phyloP scores from a whole-genome alignment of 2,888 invertebrate genomes.

The Pocota personata region DNA sequence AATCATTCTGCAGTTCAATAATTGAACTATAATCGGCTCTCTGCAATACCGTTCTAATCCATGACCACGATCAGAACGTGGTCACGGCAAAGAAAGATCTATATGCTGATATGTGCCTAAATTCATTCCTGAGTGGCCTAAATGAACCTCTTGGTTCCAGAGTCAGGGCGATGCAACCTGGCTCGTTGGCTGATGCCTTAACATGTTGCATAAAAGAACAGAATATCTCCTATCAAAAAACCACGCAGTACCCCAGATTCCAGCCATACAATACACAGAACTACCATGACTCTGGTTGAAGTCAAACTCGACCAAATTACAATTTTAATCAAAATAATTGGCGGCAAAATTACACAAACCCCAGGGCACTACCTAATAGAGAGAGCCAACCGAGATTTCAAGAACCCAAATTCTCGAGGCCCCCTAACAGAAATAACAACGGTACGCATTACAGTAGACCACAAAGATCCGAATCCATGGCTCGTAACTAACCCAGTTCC shows the following conservation, averaged over 20 bases:
- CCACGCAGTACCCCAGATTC: neutral
- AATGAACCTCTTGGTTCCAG: constrained; percentile 73
- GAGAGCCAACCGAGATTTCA: neutral
- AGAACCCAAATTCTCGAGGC: neutral
- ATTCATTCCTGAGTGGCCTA: constrained; percentile 70
- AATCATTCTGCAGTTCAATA: constrained; percentile 70
- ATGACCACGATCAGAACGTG: constrained; percentile 68
- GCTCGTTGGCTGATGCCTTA: constrained; percentile 31
- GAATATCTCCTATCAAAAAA: constrained; percentile 16
- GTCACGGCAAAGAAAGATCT: constrained; percentile 68
- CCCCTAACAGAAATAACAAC: neutral
- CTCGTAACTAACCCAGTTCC: neutral
- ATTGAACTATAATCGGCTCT: constrained; percentile 73
- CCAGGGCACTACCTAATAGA: neutral
- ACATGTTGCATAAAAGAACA: constrained; percentile 13
- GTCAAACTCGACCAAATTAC: neutral
- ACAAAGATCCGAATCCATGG: neutral
- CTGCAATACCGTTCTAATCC: constrained; percentile 69
- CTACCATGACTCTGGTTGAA: constrained; percentile 7
- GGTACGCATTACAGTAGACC: neutral
- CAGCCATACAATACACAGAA: too few relatives aligned
- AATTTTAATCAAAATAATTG: neutral
- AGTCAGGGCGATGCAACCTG: constrained; percentile 73
- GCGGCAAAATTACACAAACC: constrained; percentile 1
- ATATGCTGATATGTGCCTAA: too few relatives aligned